Evolutionary conservation across 2,888 invertebrate genomes (phyloP).

Genomic region (Chrysina gloriosa): DNA sequence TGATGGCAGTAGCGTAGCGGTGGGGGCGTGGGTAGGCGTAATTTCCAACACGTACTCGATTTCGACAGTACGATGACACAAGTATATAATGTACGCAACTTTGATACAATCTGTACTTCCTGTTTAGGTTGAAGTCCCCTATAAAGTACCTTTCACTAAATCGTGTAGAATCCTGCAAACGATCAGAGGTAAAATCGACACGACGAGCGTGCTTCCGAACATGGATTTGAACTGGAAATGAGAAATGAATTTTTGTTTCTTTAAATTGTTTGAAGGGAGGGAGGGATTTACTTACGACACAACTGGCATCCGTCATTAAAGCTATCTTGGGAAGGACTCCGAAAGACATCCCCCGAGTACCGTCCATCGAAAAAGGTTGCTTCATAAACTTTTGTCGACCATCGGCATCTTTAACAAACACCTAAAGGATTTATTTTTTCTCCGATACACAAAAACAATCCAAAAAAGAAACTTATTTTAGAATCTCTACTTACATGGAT

Average conservation of each 20-base stretch:
- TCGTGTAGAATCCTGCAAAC: conserved; percentile 71
- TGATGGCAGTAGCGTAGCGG: too few species aligned
- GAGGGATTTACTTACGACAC: conserved; percentile 79
- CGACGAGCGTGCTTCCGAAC: conserved; percentile 72
- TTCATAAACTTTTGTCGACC: conserved; percentile 69
- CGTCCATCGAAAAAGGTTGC: conserved; percentile 86
- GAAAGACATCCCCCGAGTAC: conserved; percentile 72
- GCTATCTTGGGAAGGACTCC: conserved; percentile 76
- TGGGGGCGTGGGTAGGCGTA: too few species aligned
- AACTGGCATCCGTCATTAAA: conserved; percentile 81
- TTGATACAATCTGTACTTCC: too few species aligned
- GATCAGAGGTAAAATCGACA: conserved; percentile 75
- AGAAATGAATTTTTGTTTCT: background rate
- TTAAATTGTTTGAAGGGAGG: too few species aligned
- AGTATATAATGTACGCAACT: too few species aligned
- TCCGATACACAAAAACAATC: too few species aligned
- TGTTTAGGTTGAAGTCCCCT: too few species aligned
- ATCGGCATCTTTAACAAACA: conserved; percentile 70
- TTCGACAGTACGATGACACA: too few species aligned
- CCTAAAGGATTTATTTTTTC: conserved; percentile 65
- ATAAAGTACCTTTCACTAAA: conserved; percentile 66
- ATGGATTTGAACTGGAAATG: conserved; percentile 75
- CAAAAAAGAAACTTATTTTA: background rate
- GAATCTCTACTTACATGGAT: conserved; percentile 69
- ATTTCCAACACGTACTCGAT: too few species aligned